Base-by-base conservation (phyloP, 2,113 vertebrate genomes). In the Poeciliopsis retropinna region DNA sequence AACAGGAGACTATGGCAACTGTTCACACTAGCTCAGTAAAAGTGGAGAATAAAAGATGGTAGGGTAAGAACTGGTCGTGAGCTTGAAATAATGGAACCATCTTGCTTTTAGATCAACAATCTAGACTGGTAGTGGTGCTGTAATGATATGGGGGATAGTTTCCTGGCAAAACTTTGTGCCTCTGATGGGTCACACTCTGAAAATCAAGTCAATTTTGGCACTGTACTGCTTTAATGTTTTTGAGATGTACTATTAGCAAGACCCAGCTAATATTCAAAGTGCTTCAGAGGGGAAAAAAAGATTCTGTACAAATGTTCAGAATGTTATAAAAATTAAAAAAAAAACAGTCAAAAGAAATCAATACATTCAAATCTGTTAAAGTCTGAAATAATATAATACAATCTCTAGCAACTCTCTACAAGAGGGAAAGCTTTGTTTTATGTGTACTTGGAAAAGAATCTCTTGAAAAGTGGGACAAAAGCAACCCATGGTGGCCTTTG, bases 401-500 rank as follows among this genome's bases (percentile, higher is more conserved):
- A 25, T 57, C 9, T 57, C 7, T 25, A 25, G 8, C 25, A 57
- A 57, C 25, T 9, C 51, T 57, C 2, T 10, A 57, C 22, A 25
- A 70, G 17, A 44, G 37, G 10, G 63, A 70, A 68, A 37, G 6
- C n/a, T 60, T 72, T 17, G 27, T 34, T 78, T 60, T 72, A 31
- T 65, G 22, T 0, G 0, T 41, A 7, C 22, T 3, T 34, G 66
- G 47, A 72, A 28, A 79, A 78, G 83, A 54, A 73, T 68, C 10
- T 62, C 27, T 13, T 9, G 61, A 15, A 60, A 60, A 70, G 32
- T 47, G 14, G 44, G 14, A 31, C 72, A 68, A 39, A 63, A 64
- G 51, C 60, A 30, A 37, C 70, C 69, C 67, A 81, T 19, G 80
- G 32, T 39, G 32, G 34, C 29, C 32, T 67, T 67, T 70, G 25